Conservation (phyloP, 1,140 invertebrate species). For the Drosophila trapezifrons region DNA sequence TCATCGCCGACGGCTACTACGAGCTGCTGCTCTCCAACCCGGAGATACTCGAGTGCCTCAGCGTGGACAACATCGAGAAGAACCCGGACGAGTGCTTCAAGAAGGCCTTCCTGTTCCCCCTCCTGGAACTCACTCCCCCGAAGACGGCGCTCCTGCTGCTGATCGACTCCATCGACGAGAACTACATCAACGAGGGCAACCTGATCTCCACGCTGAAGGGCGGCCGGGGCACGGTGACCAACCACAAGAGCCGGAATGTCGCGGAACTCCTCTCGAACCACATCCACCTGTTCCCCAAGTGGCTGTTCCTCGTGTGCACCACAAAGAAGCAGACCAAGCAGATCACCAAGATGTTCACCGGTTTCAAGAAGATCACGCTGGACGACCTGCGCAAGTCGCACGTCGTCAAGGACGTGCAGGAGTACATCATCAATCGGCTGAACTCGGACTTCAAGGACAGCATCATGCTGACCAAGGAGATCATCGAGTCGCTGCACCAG, state of each 20-base stretch:
- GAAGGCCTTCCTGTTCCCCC: conserved; percentile 92
- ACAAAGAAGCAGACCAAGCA: conserved; percentile 93
- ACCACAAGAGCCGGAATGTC: conserved; percentile 88
- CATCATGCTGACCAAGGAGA: conserved; percentile 87
- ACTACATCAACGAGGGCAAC: conserved; percentile 84
- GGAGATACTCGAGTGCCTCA: conserved; percentile 87
- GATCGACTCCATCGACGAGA: conserved; percentile 97
- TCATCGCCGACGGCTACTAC: conserved; percentile 91
- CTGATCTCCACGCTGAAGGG: conserved; percentile 83
- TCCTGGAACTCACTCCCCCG: conserved; percentile 92
- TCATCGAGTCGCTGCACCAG: conserved; percentile 97
- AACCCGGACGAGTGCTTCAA: conserved; percentile 96
- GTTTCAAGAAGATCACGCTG: conserved; percentile 95
- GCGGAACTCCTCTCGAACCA: conserved; percentile 94
- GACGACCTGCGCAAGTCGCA: conserved; percentile 96
- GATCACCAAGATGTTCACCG: conserved; percentile 95
- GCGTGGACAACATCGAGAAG: conserved; percentile 88
- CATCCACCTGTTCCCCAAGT: conserved; percentile 96
- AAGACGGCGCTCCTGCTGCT: conserved; percentile 93
- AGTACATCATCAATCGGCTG: conserved; percentile 95
- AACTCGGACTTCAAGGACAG: conserved; percentile 89
- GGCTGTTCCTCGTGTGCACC: conserved; percentile 95
- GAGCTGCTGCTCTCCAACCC: conserved; percentile 91
- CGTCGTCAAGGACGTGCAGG: conserved; percentile 95
- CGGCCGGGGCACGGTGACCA: conserved; percentile 81